These are phyloP conservation scores for Cheumatopsyche charites DNA, from an alignment of 1,140 invertebrate species.

Conservation along the genomic window DNA sequence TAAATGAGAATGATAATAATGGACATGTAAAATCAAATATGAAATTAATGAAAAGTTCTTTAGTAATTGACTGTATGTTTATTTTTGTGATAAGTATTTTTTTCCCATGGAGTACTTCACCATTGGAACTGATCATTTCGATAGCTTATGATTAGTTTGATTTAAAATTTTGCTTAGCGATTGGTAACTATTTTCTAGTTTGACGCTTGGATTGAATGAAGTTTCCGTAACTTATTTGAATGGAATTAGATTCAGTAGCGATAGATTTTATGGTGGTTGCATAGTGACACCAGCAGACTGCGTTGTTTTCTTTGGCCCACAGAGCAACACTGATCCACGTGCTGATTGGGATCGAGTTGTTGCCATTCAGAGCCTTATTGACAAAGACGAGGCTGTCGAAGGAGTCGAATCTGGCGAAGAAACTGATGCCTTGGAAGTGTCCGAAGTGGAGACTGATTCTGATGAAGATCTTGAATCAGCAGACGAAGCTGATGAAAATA, in stretches of 20 bases:
- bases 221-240: neutral
- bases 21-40: no score
- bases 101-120: no score
- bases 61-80: no score
- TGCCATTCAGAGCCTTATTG: conserved; percentile 59
- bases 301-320: conserved; percentile 56
- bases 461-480: conserved; percentile 53
- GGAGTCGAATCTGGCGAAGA: conserved; percentile 56
- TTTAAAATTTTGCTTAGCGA: no score
- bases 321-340: conserved; percentile 60
- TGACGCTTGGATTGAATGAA: no score
- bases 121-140: no score
- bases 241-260: conserved; percentile 9
- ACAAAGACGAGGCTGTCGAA: conserved; percentile 59
- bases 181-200: no score
- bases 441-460: conserved; percentile 57
- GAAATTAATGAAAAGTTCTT: no score
- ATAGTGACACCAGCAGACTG: conserved; percentile 45
- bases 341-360: conserved; percentile 60
- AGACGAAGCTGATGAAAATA: conserved; percentile 49
- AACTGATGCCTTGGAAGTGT: conserved; percentile 54
- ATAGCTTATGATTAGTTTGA: no score
- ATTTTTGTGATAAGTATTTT: no score
- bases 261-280: conserved; percentile 34
- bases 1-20: no score